phyloP scores from a whole-genome alignment of 2,113 vertebrate species.

The Neogobius melanostomus region DNA sequence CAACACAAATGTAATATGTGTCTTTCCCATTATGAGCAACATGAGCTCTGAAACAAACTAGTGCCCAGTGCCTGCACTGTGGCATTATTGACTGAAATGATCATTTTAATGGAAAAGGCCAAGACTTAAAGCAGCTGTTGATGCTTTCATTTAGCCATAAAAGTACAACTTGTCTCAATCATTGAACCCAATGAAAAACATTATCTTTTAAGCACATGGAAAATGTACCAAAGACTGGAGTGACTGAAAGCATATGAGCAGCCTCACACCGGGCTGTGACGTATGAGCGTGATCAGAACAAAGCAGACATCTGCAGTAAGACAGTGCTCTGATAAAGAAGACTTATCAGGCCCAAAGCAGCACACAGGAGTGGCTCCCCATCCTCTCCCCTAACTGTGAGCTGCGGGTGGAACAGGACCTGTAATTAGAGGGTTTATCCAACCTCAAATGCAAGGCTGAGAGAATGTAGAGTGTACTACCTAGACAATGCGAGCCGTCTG shows the following conservation, averaged over 20 bases:
- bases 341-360: slow-evolving; percentile 69
- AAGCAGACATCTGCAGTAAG: slow-evolving; percentile 61
- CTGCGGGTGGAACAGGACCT: slow-evolving; percentile 31
- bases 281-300: slow-evolving; percentile 39
- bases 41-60: slow-evolving; percentile 26
- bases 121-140: slow-evolving; percentile 81
- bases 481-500: slow-evolving; percentile 33
- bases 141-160: slow-evolving; percentile 46
- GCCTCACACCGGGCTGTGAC: slow-evolving; percentile 43
- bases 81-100: slow-evolving; percentile 23
- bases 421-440: slow-evolving; percentile 50
- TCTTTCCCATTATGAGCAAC: slow-evolving; percentile 35
- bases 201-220: slow-evolving; percentile 64
- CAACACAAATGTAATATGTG: slow-evolving; percentile 19
- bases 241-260: slow-evolving; percentile 57
- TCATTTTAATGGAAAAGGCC: slow-evolving; percentile 53
- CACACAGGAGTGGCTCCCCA: slow-evolving; percentile 55
- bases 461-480: slow-evolving; percentile 37
- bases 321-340: slow-evolving; percentile 64
- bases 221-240: slow-evolving; percentile 71
- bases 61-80: slow-evolving; percentile 43
- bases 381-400: slow-evolving; percentile 41
- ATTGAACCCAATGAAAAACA: slow-evolving; percentile 51
- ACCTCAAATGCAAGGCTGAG: slow-evolving; percentile 30
- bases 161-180: slow-evolving; percentile 50